phyloP scores from a whole-genome alignment of 2,797 vertebrate species.

The Paguma larvata region DNA sequence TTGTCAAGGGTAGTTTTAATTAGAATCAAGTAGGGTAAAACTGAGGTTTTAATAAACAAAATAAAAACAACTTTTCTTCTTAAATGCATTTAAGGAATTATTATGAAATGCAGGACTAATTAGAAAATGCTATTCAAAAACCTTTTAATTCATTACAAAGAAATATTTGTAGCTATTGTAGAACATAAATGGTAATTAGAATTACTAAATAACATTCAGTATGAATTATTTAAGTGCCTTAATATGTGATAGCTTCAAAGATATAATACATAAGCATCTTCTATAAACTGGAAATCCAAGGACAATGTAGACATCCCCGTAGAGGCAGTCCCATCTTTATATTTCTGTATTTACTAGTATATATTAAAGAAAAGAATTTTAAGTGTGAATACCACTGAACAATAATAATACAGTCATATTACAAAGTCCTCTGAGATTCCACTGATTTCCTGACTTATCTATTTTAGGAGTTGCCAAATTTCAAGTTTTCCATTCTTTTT shows the following conservation, averaged over 20 bases:
- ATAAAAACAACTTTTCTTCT: conserved; percentile 76
- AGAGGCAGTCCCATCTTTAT: neutral
- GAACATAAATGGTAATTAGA: conserved; percentile 74
- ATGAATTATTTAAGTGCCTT: conserved; percentile 39
- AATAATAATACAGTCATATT: neutral
- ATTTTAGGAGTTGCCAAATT: neutral
- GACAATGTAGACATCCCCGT: neutral
- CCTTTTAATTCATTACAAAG: neutral
- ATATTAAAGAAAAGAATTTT: neutral
- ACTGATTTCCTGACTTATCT: neutral
- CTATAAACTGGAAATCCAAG: neutral
- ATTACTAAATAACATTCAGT: conserved; percentile 72
- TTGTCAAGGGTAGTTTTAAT: conserved; percentile 86
- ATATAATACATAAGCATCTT: neutral
- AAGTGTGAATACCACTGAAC: neutral
- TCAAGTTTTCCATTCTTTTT: neutral
- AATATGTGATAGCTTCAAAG: neutral
- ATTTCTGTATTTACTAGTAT: neutral
- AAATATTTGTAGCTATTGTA: conserved; percentile 72
- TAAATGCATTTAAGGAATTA: conserved; percentile 84
- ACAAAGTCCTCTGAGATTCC: neutral
- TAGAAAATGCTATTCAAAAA: conserved; percentile 72
- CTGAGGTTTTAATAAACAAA: conserved; percentile 86
- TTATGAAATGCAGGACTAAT: conserved; percentile 73
- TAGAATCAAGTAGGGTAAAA: conserved; percentile 83